Evolutionary conservation across 2,888 invertebrate genomes (phyloP).

Genomic region (Rhagonycha lutea): DNA sequence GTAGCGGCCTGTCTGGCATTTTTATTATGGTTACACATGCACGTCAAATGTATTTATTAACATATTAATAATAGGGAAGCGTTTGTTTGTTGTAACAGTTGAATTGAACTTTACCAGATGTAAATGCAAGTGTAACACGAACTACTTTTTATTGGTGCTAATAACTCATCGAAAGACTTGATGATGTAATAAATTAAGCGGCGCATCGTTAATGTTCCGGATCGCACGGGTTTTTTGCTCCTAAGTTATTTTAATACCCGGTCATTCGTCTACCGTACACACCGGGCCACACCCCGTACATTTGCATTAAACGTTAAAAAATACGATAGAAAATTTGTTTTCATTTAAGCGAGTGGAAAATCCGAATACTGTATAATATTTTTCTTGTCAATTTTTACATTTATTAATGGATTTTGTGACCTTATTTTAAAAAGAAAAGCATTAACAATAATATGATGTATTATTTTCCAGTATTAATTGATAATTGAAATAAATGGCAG

Average conservation of each 20-base stretch:
- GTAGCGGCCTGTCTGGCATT: background rate
- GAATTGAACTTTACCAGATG: background rate
- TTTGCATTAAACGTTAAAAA: background rate
- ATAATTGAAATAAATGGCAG: background rate
- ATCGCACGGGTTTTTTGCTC: background rate
- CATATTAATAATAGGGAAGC: background rate
- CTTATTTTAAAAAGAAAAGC: background rate
- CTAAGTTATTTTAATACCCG: too few species aligned
- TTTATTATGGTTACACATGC: background rate
- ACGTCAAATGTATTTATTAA: background rate
- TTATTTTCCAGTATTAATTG: background rate
- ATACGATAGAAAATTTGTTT: background rate
- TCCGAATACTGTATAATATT: background rate
- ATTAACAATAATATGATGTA: background rate
- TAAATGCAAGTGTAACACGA: background rate
- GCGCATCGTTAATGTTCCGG: background rate
- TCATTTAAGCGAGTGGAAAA: background rate
- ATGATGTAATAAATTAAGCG: background rate
- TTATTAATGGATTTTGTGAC: background rate
- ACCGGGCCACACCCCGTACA: background rate
- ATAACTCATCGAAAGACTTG: background rate
- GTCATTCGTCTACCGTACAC: too few species aligned
- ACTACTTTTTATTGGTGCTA: background rate
- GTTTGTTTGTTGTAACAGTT: background rate
- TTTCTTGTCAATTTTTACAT: background rate